Base-by-base conservation (phyloP, 1,140 invertebrate species). In the Drosophila novamexicana region DNA sequence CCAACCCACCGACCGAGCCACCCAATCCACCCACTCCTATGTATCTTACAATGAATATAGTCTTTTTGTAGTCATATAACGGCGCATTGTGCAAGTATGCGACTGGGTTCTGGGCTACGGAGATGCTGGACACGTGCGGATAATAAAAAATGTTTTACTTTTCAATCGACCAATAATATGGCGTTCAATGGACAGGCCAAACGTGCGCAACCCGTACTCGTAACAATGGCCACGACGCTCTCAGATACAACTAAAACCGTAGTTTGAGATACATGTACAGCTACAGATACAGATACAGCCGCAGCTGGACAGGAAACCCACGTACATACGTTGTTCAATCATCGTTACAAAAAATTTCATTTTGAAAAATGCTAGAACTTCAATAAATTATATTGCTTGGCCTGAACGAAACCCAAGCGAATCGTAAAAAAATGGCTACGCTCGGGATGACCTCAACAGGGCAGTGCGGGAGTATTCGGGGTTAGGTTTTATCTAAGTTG, bases 91-190 rank as follows among this genome's bases (percentile, higher is more conserved):
- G 57, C 50, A 34, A 44, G 66, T 52, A 47, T 44, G 14, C 40
- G 71, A 40, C 52, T 7, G 34, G 22, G 12, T 10, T 29, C 7
- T 65, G 61, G 50, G 34, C 14, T 32, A 34, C 72, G 76, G 84
- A 29, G 79, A 88, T 72, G 72, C 67, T 75, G 68, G 66, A 88
- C 83, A 86, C 83, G 83, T 86, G 83, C 73, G 76, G 83, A 86
- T 86, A 88, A 86, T 86, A 86, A 86, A 86, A 86, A 86, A 86
- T 86, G 84, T 88, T 89, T 89, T 89, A 89, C 84, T 88, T 88
- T 88, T 88, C 84, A 88, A 88, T 88, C 84, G 84, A 88, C 84
- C 84, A 88, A 88, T 89, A 88, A 88, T 88, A 88, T 89, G 81
- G 74, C 80, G 81, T 84, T 89, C 85, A 75, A 89, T 89, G 77